phyloP scores from a whole-genome alignment of 1,140 invertebrate genomes.

The Notospermus geniculatus region DNA sequence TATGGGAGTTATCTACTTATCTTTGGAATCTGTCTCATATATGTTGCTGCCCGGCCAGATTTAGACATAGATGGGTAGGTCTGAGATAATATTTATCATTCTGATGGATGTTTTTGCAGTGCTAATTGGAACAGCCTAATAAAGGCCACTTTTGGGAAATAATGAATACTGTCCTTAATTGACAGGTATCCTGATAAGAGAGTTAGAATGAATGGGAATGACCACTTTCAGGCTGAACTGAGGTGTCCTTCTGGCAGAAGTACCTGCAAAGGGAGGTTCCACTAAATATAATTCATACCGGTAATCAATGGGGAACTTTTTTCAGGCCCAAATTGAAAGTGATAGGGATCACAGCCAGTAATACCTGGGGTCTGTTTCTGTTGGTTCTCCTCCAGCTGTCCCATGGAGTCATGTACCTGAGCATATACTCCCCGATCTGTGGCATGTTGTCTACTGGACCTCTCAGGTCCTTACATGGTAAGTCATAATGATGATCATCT shows the following conservation, averaged over 20 bases:
- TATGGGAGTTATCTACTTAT: slow-evolving; percentile 96
- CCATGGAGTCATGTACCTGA: slow-evolving; percentile 86
- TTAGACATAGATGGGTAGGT: slow-evolving; percentile 82
- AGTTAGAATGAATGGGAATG: too few relatives aligned
- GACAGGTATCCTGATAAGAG: not conserved
- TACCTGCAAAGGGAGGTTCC: not conserved
- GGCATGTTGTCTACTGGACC: slow-evolving; percentile 98
- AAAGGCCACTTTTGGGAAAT: too few relatives aligned
- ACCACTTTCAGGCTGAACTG: too few relatives aligned
- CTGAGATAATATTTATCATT: not conserved
- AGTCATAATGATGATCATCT: slow-evolving; percentile 21
- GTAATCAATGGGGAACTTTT: too few relatives aligned
- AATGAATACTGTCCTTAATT: too few relatives aligned
- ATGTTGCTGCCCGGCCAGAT: slow-evolving; percentile 85
- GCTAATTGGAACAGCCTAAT: too few relatives aligned
- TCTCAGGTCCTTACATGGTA: slow-evolving; percentile 96
- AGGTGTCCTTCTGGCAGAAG: not conserved
- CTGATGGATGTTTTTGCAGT: too few relatives aligned
- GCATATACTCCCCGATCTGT: slow-evolving; percentile 82
- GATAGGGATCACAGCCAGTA: slow-evolving; percentile 97
- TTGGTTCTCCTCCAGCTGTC: slow-evolving; percentile 79
- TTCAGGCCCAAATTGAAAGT: slow-evolving; percentile 85
- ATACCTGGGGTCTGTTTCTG: slow-evolving; percentile 98
- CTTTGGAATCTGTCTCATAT: slow-evolving; percentile 90
- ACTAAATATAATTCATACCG: too few relatives aligned